phyloP scores from a whole-genome alignment of 2,888 invertebrate species.

The Watsonalla cultraria region DNA sequence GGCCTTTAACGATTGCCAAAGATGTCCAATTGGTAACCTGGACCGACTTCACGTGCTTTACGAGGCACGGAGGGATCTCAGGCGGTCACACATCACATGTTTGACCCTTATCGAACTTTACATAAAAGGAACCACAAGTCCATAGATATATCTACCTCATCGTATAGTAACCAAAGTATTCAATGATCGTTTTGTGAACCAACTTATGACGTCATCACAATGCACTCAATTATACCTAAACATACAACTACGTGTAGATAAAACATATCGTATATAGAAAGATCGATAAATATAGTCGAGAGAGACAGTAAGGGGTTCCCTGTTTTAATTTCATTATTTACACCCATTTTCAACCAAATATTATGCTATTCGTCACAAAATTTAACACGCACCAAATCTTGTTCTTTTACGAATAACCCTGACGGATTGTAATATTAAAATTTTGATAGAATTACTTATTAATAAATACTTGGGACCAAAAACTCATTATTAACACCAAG shows the following conservation, averaged over 20 bases:
- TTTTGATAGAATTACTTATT: constrained; percentile 25
- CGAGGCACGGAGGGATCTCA: no score
- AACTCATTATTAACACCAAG: constrained; percentile 20
- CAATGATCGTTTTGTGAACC: background rate
- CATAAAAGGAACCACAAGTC: no score
- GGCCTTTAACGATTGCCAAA: no score
- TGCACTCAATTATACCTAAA: constrained; percentile 17
- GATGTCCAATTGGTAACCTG: no score
- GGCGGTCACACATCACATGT: no score
- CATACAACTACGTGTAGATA: constrained; percentile 6
- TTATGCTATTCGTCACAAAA: constrained; percentile 8
- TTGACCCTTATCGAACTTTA: no score
- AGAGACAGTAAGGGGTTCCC: constrained; percentile 48
- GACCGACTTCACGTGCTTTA: no score
- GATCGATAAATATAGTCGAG: constrained; percentile 46
- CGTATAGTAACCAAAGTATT: background rate
- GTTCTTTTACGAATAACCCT: constrained; percentile 1
- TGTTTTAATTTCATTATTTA: constrained; percentile 43
- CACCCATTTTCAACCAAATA: constrained; percentile 8
- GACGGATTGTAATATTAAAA: constrained; percentile 22
- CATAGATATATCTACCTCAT: no score
- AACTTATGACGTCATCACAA: constrained; percentile 31
- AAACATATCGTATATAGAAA: constrained; percentile 34
- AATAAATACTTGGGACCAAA: constrained; percentile 29
- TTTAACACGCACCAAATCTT: constrained; percentile 5